A percentile compares a stretch with the other conserved stretches of the same genome.
phyloP scores from a whole-genome alignment of 92 coral and sea anemone genomes.

The Heliopora coerulea region DNA sequence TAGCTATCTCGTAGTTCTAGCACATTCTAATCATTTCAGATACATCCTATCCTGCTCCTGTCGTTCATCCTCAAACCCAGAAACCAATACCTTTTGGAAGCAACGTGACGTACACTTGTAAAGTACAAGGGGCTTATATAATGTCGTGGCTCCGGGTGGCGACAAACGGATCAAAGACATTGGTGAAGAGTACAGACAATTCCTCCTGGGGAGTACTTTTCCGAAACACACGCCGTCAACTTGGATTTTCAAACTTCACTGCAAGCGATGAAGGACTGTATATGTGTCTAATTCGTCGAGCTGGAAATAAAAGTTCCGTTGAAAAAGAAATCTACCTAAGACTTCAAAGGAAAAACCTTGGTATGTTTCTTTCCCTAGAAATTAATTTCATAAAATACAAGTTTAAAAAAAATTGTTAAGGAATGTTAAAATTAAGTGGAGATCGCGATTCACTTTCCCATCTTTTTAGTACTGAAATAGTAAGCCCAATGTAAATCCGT shows the following conservation, averaged over 20 bases:
- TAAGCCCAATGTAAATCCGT: no score
- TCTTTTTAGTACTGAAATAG: no score
- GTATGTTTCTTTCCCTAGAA: no score
- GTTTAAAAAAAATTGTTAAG: no score
- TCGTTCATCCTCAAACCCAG: background rate
- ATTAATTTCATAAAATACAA: no score
- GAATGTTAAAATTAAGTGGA: no score
- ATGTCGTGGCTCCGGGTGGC: conserved; percentile 21
- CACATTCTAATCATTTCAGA: background rate
- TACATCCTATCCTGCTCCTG: background rate
- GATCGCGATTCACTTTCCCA: no score
- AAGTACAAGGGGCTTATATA: conserved; percentile 19
- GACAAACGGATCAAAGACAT: background rate
- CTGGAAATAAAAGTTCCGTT: background rate
- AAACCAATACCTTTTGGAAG: background rate
- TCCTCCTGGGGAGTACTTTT: background rate
- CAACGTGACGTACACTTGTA: background rate
- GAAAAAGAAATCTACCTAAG: conserved; percentile 16
- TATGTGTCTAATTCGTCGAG: conserved; percentile 11
- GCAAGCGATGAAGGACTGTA: conserved; percentile 8
- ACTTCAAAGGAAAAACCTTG: background rate
- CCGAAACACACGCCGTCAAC: background rate
- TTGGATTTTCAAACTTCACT: background rate
- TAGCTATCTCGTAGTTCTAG: background rate
- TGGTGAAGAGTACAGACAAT: background rate